A percentile compares a stretch with the other conserved stretches of the same genome.
Conservation (phyloP, 2,888 invertebrate genomes). For the Sinotaia quadrata region DNA sequence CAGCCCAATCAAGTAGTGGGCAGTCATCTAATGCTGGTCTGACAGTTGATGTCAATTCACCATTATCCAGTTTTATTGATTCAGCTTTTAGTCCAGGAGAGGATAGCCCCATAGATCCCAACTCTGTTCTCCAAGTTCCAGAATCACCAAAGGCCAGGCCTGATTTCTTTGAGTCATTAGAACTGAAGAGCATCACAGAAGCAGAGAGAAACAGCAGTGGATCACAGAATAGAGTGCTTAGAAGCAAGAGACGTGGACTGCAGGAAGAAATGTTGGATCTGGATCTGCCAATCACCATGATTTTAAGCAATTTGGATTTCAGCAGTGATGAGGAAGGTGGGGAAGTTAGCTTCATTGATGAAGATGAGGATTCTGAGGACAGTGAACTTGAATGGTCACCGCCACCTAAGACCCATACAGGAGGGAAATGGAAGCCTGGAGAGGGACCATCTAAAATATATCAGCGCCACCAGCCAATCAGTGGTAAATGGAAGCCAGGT, state of each 20-base stretch:
- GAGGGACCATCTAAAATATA: constrained; percentile 68
- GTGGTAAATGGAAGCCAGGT: constrained; percentile 44
- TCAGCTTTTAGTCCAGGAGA: constrained; percentile 41
- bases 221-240: constrained; percentile 24
- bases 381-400: constrained; percentile 48
- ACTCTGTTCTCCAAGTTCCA: constrained; percentile 38
- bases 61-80: constrained; percentile 39
- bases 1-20: neutral
- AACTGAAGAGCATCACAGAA: constrained; percentile 67
- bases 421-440: constrained; percentile 82
- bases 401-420: constrained; percentile 63
- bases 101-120: constrained; percentile 38
- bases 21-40: constrained; percentile 17
- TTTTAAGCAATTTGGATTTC: constrained; percentile 65
- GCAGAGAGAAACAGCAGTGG: constrained; percentile 31
- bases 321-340: constrained; percentile 64
- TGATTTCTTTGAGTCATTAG: constrained; percentile 87
- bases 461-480: constrained; percentile 36
- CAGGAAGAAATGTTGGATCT: constrained; percentile 33
- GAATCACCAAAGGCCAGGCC: constrained; percentile 44
- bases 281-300: constrained; percentile 63
- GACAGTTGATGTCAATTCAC: constrained; percentile 35
- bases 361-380: constrained; percentile 53
- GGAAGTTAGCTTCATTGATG: constrained; percentile 54
- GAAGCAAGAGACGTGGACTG: constrained; percentile 25